Conservation (phyloP, 2,797 vertebrate species). For the Crypturellus tataupa region DNA sequence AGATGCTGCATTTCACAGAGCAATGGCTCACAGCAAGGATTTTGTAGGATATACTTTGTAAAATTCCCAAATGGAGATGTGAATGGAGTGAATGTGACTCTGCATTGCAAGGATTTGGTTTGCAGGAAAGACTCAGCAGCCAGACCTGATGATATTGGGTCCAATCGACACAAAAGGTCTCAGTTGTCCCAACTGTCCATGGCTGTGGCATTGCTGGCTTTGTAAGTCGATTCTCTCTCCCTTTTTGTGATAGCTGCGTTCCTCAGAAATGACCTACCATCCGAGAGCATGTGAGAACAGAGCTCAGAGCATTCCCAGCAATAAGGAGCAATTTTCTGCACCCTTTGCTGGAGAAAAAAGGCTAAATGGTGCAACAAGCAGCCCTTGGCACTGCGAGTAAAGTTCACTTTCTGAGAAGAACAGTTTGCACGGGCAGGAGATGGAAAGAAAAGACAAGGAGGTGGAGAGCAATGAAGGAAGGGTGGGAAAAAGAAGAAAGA, state of each 20-base stretch:
- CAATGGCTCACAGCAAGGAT: background rate
- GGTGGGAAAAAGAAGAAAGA: background rate
- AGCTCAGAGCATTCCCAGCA: background rate
- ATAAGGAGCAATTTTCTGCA: background rate
- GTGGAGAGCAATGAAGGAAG: background rate
- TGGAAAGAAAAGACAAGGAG: background rate
- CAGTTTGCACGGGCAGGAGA: background rate
- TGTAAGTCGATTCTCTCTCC: background rate
- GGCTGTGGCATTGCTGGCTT: background rate
- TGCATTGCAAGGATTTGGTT: background rate
- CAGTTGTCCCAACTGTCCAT: background rate
- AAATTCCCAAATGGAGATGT: background rate
- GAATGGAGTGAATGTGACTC: rapidly evolving
- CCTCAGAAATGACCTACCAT: background rate
- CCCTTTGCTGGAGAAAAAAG: background rate
- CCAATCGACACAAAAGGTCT: background rate
- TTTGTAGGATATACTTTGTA: background rate
- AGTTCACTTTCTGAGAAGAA: background rate
- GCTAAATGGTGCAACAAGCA: background rate
- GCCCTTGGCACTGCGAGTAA: background rate
- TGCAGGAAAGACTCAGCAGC: background rate
- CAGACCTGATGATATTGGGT: rapidly evolving
- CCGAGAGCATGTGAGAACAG: background rate
- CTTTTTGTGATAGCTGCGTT: background rate
- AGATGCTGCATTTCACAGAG: background rate